Evolutionary conservation across 2,888 invertebrate species (phyloP).

Genomic region (Rhopalosiphum nymphaeae): DNA sequence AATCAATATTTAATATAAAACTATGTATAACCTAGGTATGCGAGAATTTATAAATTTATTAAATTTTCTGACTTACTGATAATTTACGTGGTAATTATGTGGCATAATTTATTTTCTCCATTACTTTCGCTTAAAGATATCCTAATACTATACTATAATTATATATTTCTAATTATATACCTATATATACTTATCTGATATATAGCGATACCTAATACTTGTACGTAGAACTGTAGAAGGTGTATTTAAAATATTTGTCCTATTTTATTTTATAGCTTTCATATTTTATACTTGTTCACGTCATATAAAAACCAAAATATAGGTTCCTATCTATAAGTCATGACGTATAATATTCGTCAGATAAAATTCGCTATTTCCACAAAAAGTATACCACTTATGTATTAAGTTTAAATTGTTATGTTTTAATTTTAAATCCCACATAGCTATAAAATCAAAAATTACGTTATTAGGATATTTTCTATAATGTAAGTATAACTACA

Average conservation of each 20-base stretch:
- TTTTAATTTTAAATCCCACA: not conserved
- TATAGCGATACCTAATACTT: not conserved
- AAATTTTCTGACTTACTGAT: not conserved
- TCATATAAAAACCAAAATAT: not conserved
- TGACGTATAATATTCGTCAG: not conserved
- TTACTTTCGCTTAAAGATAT: not conserved
- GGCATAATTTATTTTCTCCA: not conserved
- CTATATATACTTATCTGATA: not conserved
- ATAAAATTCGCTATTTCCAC: not conserved
- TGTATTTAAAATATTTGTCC: not conserved
- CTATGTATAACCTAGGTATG: not conserved
- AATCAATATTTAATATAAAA: not conserved
- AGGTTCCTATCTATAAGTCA: not conserved
- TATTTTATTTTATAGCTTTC: not conserved
- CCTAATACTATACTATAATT: conserved; percentile 1
- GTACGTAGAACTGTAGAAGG: not conserved
- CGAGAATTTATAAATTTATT: not conserved
- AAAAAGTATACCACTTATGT: not conserved
- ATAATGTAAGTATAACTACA: not conserved
- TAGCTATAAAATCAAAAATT: not conserved
- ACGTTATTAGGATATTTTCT: not conserved
- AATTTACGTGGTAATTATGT: not conserved
- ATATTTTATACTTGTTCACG: not conserved
- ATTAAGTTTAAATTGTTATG: not conserved
- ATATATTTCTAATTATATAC: not conserved